Conservation (phyloP, 2,888 invertebrate species). For the Deilephila porcellus region DNA sequence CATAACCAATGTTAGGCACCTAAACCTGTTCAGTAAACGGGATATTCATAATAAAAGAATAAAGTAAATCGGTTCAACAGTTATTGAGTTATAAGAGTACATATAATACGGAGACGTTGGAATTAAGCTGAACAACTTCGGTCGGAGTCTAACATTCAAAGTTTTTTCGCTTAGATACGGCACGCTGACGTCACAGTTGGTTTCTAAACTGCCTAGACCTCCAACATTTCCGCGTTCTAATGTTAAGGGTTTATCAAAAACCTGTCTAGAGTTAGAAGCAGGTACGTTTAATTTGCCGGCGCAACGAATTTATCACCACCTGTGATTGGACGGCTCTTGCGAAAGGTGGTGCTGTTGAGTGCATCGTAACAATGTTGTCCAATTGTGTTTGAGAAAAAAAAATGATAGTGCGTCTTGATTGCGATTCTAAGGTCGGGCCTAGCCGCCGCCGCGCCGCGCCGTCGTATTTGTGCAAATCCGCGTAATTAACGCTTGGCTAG, state of each 20-base stretch:
- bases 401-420: background rate
- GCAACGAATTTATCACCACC: background rate
- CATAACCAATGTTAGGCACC: too few species aligned
- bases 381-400: background rate
- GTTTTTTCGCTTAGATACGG: background rate
- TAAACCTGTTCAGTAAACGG: too few species aligned
- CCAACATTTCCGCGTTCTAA: background rate
- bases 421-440: background rate
- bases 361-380: background rate
- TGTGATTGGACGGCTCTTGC: conserved; percentile 3
- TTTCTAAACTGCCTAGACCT: background rate
- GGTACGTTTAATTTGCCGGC: background rate
- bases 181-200: background rate
- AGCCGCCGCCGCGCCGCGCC: background rate
- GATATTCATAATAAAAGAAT: too few species aligned
- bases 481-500: too few species aligned
- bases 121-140: too few species aligned
- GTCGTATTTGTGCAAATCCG: too few species aligned
- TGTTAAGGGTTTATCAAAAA: background rate
- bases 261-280: background rate
- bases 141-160: background rate
- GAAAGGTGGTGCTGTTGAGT: conserved; percentile 1
- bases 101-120: too few species aligned
- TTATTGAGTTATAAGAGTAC: too few species aligned
- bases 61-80: too few species aligned